A percentile compares a stretch with the other conserved stretches of the same genome.
These are phyloP conservation scores for Monodelphis domestica DNA, from an alignment of 2,797 vertebrate genomes.

Conservation along the genomic window DNA sequence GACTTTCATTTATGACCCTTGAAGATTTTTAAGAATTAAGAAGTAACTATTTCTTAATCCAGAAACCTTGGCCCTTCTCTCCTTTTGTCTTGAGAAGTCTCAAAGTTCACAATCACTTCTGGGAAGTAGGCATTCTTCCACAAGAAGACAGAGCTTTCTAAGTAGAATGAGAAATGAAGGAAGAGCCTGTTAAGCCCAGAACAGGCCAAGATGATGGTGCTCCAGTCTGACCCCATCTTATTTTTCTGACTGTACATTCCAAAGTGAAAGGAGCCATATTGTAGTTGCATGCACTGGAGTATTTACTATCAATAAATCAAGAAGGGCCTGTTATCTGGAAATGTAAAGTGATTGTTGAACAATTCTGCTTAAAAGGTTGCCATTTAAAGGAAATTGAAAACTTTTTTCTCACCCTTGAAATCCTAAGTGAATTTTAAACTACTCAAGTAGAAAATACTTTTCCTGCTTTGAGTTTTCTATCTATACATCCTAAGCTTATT, in stretches of 20 bases:
- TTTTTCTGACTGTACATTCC: slow-evolving; percentile 10
- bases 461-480: background rate
- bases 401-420: background rate
- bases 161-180: slow-evolving; percentile 12
- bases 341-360: slow-evolving; percentile 14
- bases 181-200: background rate
- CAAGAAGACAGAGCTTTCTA: slow-evolving; percentile 29
- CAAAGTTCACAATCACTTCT: slow-evolving; percentile 21
- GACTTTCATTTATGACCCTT: background rate
- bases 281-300: background rate
- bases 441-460: slow-evolving; percentile 21
- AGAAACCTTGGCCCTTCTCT: background rate
- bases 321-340: slow-evolving; percentile 10
- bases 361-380: background rate
- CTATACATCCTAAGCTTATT: background rate
- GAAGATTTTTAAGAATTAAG: background rate
- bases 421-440: background rate
- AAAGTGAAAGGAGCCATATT: background rate
- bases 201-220: background rate
- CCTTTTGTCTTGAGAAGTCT: background rate
- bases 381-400: slow-evolving; percentile 2
- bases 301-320: slow-evolving; percentile 23
- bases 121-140: slow-evolving; percentile 14
- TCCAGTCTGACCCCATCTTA: background rate
- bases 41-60: background rate